Percentiles rank a stretch among this genome's conserved stretches.
phyloP scores from a whole-genome alignment of 2,113 vertebrate genomes.

The Python bivittatus region DNA sequence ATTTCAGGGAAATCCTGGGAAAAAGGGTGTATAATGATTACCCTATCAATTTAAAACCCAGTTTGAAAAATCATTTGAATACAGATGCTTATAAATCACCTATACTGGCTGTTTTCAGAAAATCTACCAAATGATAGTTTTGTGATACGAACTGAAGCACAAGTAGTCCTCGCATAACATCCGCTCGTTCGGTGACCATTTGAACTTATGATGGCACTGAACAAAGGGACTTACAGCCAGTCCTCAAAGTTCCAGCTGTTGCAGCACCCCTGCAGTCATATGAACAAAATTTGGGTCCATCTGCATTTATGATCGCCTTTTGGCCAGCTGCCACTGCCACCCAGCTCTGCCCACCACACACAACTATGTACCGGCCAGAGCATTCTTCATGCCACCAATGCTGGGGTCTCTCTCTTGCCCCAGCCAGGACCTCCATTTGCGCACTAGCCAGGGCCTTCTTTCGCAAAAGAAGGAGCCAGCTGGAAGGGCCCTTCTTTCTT shows the following conservation, averaged over 20 bases:
- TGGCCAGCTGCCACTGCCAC: not conserved
- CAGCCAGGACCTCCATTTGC: not conserved
- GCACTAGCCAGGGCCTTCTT: not conserved
- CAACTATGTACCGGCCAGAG: not conserved
- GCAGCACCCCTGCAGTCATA: not conserved
- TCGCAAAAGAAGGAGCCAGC: not conserved
- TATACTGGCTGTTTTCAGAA: not conserved
- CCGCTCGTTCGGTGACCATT: not conserved
- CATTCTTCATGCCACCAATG: not conserved
- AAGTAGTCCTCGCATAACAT: too few species aligned
- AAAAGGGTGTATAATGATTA: not conserved
- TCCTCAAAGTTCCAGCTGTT: not conserved
- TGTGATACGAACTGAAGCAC: too few species aligned
- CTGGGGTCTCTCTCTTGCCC: not conserved
- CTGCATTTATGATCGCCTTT: not conserved
- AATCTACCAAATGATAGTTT: not conserved
- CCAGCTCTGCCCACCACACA: not conserved
- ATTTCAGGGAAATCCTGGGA: not conserved
- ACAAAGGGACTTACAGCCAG: not conserved
- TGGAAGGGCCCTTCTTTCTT: too few species aligned
- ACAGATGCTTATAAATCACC: not conserved
- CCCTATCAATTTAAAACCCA: not conserved
- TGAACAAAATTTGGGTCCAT: not conserved
- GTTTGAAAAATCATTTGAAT: not conserved
- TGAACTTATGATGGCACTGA: not conserved